Evolutionary conservation across 1,140 invertebrate genomes (phyloP), one percentile per base, ranked within the genome.

Genomic region (Eumeta japonica): DNA sequence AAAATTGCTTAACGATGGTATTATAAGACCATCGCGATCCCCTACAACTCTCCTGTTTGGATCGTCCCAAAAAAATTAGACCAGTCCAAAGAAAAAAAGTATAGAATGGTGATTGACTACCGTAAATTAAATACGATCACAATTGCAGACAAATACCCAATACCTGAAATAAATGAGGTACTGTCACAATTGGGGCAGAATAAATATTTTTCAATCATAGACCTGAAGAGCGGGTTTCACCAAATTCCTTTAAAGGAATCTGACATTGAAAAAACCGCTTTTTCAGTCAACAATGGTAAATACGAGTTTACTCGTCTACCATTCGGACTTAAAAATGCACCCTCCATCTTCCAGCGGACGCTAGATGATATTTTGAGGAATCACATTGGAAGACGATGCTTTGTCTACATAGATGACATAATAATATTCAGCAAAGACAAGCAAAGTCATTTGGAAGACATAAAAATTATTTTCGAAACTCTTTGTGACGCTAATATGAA

Each of bases 291-390:
- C n/a, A n/a, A 39, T 10, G 55, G 56, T 5, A 51, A 59, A 37
- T 76, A 45, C 36, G 52, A 74, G 43, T 74, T 49, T 31, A 15
- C 30, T 9, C 14, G 52, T 19, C 62, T 64, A 55, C 46, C 49
- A 10, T 53, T 58, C 17, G 56, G 60, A 3, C 27, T 62, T 2
- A 50, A 51, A 32, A 42, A 41, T 28, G 43, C 50, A 1, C 45
- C 42, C 3, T 9, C 27, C n/a, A 52, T 45, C 0, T 61, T 58
- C 30, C 43, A 55, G 30, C 15, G 50, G 17, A 15, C 52, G 13
- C 65, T 71, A 55, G 47, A 68, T 31, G 41, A 35, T 2, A 43
- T 70, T 1, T 39, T 71, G 9, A 35, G 28, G 12, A 48, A 35
- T 9, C 45, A 7, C 5, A 7, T 24, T 7, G 5, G 5, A 24